Percentiles rank a stretch among this genome's conserved stretches.
Evolutionary conservation across 2,797 vertebrate genomes (phyloP).

Genomic region (Dromococcyx pavoninus): DNA sequence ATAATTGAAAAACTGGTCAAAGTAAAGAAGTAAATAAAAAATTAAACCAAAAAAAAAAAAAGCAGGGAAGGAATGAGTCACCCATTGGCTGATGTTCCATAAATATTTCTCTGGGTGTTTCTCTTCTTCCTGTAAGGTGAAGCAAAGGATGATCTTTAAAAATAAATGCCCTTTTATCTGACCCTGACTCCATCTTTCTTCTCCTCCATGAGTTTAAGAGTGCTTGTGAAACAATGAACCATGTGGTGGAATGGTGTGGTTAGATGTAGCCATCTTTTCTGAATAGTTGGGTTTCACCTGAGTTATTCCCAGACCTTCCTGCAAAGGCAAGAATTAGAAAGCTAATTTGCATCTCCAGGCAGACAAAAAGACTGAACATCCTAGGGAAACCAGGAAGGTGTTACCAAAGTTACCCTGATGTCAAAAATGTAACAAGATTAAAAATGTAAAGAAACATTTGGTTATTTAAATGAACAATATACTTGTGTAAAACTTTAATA

Average conservation of each 20-base stretch:
- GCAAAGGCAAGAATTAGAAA: not conserved
- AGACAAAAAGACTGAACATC: not conserved
- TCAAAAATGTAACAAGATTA: not conserved
- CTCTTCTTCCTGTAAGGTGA: not conserved
- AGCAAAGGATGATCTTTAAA: not conserved
- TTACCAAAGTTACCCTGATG: not conserved
- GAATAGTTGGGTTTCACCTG: not conserved
- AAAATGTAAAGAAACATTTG: not conserved
- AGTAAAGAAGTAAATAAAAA: not conserved
- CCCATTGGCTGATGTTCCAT: not conserved
- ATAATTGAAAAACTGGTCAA: constrained; percentile 16
- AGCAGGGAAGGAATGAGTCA: not conserved
- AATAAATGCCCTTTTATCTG: not conserved
- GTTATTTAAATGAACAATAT: not conserved
- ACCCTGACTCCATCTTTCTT: not conserved
- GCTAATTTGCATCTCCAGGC: not conserved
- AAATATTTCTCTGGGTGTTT: not conserved
- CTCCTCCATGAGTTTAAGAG: not conserved
- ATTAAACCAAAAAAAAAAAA: not conserved
- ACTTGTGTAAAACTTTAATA: not conserved
- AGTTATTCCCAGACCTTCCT: not conserved
- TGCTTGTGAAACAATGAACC: not conserved
- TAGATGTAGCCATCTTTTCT: not conserved
- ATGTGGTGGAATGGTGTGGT: not conserved
- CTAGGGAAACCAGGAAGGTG: not conserved